A percentile compares a stretch with the other conserved stretches of the same genome.
phyloP scores from a whole-genome alignment of 2,797 vertebrate genomes.

The Cynodonichthys magdalenae region DNA sequence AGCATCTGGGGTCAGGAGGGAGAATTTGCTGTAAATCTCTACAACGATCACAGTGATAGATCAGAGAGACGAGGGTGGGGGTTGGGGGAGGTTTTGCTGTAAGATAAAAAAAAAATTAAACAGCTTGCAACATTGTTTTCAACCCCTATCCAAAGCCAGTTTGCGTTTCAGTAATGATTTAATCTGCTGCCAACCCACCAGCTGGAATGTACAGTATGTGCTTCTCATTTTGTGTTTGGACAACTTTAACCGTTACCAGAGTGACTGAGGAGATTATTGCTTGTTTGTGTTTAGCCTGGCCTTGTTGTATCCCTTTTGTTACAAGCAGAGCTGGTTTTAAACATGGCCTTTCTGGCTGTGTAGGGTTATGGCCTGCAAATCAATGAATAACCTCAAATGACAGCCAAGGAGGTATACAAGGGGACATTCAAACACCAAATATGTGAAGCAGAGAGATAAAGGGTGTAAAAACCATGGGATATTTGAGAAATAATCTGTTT shows the following conservation, averaged over 20 bases:
- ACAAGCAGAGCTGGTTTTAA: slow-evolving; percentile 39
- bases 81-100: not conserved
- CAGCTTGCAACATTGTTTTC: slow-evolving; percentile 47
- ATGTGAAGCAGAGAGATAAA: slow-evolving; percentile 41
- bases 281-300: slow-evolving; percentile 15
- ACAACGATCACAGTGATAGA: slow-evolving; percentile 55
- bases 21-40: slow-evolving; percentile 73
- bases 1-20: slow-evolving; percentile 64
- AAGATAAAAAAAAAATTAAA: slow-evolving; percentile 3
- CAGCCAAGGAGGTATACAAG: slow-evolving; percentile 22
- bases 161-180: slow-evolving; percentile 46
- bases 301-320: slow-evolving; percentile 19
- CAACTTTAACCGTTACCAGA: slow-evolving; percentile 26
- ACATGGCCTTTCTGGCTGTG: slow-evolving; percentile 43
- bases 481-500: slow-evolving; percentile 23
- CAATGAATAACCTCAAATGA: slow-evolving; percentile 53
- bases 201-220: slow-evolving; percentile 43
- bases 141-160: slow-evolving; percentile 42
- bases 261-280: slow-evolving; percentile 9
- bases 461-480: slow-evolving; percentile 30
- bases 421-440: slow-evolving; percentile 47
- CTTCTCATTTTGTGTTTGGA: slow-evolving; percentile 41
- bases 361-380: slow-evolving; percentile 34
- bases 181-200: slow-evolving; percentile 51
- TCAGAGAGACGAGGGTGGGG: slow-evolving; percentile 16